phyloP scores from a whole-genome alignment of 2,113 vertebrate species.

The Melanotaenia duboulayi region DNA sequence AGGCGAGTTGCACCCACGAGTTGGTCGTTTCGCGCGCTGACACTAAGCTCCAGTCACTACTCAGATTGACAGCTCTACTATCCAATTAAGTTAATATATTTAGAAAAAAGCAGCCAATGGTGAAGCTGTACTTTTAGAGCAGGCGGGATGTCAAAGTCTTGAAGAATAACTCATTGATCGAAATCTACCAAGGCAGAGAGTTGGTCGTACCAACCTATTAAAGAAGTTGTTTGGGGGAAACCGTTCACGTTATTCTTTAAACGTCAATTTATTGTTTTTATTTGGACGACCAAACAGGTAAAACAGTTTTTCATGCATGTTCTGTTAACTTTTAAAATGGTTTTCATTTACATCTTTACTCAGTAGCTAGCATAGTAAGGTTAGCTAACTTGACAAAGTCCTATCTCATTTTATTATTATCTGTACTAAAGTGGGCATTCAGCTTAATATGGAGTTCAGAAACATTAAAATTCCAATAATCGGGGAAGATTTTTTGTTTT shows the following conservation, averaged over 20 bases:
- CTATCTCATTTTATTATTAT: conserved; percentile 37
- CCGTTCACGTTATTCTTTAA: conserved; percentile 24
- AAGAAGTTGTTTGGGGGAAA: conserved; percentile 55
- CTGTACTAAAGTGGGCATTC: not conserved
- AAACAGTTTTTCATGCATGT: conserved; percentile 6
- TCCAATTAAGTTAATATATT: conserved; percentile 45
- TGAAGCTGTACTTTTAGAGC: not conserved
- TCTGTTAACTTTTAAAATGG: conserved; percentile 41
- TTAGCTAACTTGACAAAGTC: conserved; percentile 71
- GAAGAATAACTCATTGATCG: conserved; percentile 85
- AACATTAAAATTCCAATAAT: not conserved
- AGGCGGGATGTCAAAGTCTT: conserved; percentile 82
- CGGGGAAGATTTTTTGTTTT: not conserved
- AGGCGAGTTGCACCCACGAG: conserved; percentile 78
- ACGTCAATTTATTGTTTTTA: conserved; percentile 50
- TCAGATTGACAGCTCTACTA: conserved; percentile 35
- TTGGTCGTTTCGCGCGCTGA: conserved; percentile 85
- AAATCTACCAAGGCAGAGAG: conserved; percentile 63
- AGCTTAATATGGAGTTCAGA: not conserved
- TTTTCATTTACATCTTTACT: conserved; percentile 30
- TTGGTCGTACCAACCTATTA: conserved; percentile 32
- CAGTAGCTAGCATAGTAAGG: conserved; percentile 55
- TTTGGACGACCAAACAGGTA: conserved; percentile 71
- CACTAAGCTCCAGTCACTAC: conserved; percentile 75
- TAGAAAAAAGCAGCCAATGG: conserved; percentile 57